These are phyloP conservation scores for Saturnia japonica DNA, from an alignment of 2,888 invertebrate species.

Conservation along the genomic window DNA sequence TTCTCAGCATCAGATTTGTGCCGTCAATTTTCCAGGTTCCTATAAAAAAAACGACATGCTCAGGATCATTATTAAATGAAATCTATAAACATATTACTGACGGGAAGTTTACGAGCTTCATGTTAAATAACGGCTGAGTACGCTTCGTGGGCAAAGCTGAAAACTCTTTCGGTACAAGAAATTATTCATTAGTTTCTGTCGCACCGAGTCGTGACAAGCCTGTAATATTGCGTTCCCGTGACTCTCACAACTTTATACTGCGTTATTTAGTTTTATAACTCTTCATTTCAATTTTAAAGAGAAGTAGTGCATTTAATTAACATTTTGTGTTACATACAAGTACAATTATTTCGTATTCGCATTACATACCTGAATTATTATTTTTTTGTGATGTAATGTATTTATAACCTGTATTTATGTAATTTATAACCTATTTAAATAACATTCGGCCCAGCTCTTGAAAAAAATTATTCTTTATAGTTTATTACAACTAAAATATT, in stretches of 20 bases:
- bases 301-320: neutral
- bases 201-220: constrained; percentile 30
- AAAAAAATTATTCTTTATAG: too few relatives aligned
- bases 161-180: constrained; percentile 53
- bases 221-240: constrained; percentile 25
- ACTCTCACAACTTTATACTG: neutral
- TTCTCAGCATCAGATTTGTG: too few relatives aligned
- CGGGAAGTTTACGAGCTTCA: constrained; percentile 11
- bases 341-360: too few relatives aligned
- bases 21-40: too few relatives aligned
- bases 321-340: neutral
- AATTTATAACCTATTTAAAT: too few relatives aligned
- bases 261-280: constrained; percentile 6
- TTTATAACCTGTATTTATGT: too few relatives aligned
- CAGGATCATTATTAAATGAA: neutral
- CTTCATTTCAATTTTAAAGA: neutral
- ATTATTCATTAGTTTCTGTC: constrained; percentile 55
- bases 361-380: too few relatives aligned
- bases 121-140: constrained; percentile 22
- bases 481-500: too few relatives aligned
- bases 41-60: neutral
- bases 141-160: constrained; percentile 47
- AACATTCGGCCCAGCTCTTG: too few relatives aligned
- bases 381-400: too few relatives aligned
- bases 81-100: neutral